A percentile compares a stretch with the other conserved stretches of the same genome.
phyloP scores from a whole-genome alignment of 2,113 vertebrate genomes.

The Oncorhynchus keta region DNA sequence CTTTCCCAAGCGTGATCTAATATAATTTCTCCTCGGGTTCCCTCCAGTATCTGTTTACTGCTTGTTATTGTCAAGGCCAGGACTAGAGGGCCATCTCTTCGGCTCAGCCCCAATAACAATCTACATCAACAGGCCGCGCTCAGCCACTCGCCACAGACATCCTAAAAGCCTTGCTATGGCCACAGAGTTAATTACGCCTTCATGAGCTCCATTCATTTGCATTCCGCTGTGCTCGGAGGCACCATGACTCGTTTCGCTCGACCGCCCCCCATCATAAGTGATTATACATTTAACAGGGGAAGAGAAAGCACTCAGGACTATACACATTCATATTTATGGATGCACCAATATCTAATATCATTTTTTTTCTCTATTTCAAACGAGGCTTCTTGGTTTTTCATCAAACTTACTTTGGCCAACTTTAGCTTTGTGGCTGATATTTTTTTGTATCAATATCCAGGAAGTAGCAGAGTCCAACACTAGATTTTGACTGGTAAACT shows the following conservation, averaged over 20 bases:
- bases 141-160: conserved; percentile 55
- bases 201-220: not conserved
- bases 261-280: no score
- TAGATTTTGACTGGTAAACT: not conserved
- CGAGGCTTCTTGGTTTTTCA: not conserved
- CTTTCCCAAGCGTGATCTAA: conserved; percentile 46
- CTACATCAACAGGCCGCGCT: conserved; percentile 53
- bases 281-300: not conserved
- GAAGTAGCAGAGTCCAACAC: not conserved
- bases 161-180: conserved; percentile 47
- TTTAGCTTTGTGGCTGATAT: not conserved
- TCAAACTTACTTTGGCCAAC: not conserved
- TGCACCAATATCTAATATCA: conserved; percentile 6
- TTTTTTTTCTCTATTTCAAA: not conserved
- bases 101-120: conserved; percentile 63
- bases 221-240: no score
- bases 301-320: conserved; percentile 5
- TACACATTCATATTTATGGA: conserved; percentile 7
- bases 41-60: conserved; percentile 54
- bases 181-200: conserved; percentile 11
- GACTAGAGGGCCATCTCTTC: conserved; percentile 38
- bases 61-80: conserved; percentile 56
- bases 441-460: not conserved
- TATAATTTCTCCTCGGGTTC: conserved; percentile 40
- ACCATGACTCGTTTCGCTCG: no score